Evolutionary conservation across 2,797 vertebrate species (phyloP), one percentile per base, ranked within the genome.

Genomic region (Squalus acanthias): DNA sequence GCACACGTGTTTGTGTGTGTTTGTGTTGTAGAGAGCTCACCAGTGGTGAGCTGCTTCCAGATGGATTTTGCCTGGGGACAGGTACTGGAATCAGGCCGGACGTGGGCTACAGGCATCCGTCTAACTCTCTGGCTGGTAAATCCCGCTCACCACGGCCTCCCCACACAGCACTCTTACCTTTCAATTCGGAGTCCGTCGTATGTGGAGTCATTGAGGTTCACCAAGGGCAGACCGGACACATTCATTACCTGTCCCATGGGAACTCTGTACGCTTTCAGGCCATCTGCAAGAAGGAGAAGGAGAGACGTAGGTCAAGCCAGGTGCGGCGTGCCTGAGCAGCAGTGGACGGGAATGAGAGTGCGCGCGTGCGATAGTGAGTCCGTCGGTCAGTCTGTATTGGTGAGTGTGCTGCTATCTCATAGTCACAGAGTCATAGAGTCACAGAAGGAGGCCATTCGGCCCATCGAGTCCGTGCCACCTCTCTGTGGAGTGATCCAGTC

Each of bases 181-280:
- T 98, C 98, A 96, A 98, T 97, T 0, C 97, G 98, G 97, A 98
- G 98, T 3, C 99, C 99, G 0, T 99, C 99, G 0, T 99, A 99
- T 96, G 98, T 99, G 96, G 99, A 99, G 97, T 99, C 99, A 0
- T 99, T 99, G 87, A 99, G 98, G 97, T 98, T 97, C 74, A 99
- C 97, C 29, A 63, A 17, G 0, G 98, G 97, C 9, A 98, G 97
- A 0, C 98, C 97, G 10, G 98, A 97, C 0, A 99, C 97, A 96
- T 98, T 97, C 99, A 99, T 99, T 63, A 98, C 97, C 87, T 99
- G 98, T 82, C 99, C 99, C 96, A 98, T 96, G 0, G 99, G 99
- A 87, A 98, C 98, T 0, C 98, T 98, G 97, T 99, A 99, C 0
- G 98, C 98, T 97, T 98, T 98, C 96, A 99, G 97, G 13, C 99